Evolutionary conservation across 2,888 invertebrate genomes (phyloP).

Genomic region (Drosophila koepferae): DNA sequence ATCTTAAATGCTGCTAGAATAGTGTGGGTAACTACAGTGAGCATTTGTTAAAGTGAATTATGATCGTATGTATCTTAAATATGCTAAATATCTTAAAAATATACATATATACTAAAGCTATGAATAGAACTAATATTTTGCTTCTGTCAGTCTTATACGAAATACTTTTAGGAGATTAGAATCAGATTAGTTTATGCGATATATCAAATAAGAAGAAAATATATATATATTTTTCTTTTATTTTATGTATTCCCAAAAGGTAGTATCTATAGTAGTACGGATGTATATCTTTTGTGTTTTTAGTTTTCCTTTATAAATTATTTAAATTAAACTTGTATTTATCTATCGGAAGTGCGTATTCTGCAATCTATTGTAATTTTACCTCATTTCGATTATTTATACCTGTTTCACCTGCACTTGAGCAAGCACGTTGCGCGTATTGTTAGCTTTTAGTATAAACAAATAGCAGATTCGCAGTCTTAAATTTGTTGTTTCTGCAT

Average conservation of each 20-base stretch:
- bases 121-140: background rate
- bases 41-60: slow-evolving; percentile 33
- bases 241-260: background rate
- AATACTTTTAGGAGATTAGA: background rate
- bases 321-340: slow-evolving; percentile 8
- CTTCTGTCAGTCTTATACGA: background rate
- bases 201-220: background rate
- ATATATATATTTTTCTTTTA: no score
- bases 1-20: slow-evolving; percentile 37
- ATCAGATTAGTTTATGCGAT: background rate
- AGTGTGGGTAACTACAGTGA: slow-evolving; percentile 52
- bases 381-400: slow-evolving; percentile 25
- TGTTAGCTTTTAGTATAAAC: slow-evolving; percentile 44
- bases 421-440: slow-evolving; percentile 29
- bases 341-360: slow-evolving; percentile 33
- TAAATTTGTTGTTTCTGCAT: slow-evolving; percentile 22
- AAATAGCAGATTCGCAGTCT: slow-evolving; percentile 64
- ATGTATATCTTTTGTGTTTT: background rate
- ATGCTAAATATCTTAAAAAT: background rate
- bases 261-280: background rate
- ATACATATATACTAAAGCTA: background rate
- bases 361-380: background rate
- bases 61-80: background rate
- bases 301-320: background rate
- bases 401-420: slow-evolving; percentile 31